A percentile compares a stretch with the other conserved stretches of the same genome.
Conservation (phyloP, 2,113 vertebrate genomes). For the Channa maculata region DNA sequence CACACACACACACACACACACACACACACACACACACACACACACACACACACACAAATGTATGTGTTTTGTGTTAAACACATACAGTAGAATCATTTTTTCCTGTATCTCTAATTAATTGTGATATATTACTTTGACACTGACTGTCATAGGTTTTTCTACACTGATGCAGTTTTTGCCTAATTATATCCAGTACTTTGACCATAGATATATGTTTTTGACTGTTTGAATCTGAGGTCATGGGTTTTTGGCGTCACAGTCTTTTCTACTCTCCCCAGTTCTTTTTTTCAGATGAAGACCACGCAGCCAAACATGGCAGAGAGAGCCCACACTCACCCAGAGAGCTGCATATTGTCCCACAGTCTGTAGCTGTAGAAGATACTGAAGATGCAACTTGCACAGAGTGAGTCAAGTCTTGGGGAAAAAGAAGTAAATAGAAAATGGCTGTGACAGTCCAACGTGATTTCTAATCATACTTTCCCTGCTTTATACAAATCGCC, state of each 20-base stretch:
- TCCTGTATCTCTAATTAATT: too few relatives aligned
- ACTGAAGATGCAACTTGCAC: constrained; percentile 61
- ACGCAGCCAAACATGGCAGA: constrained; percentile 10
- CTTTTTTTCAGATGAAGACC: constrained; percentile 82
- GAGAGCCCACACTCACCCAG: constrained; percentile 51
- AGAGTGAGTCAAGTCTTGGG: constrained; percentile 70
- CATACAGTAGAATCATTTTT: too few relatives aligned
- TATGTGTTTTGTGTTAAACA: too few relatives aligned
- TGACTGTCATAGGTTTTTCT: too few relatives aligned
- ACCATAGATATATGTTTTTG: background rate
- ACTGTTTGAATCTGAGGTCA: background rate
- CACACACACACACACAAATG: too few relatives aligned
- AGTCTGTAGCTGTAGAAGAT: constrained; percentile 27
- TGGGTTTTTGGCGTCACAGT: background rate
- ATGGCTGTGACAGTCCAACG: background rate
- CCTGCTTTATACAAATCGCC: constrained; percentile 28
- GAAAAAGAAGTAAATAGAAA: background rate
- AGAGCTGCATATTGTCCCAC: constrained; percentile 49
- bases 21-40: too few relatives aligned
- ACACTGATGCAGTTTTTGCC: too few relatives aligned
- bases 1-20: too few relatives aligned
- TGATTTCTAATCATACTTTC: constrained; percentile 5
- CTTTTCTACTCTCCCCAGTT: constrained; percentile 67
- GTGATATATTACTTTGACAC: too few relatives aligned
- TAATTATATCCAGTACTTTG: too few relatives aligned